A percentile compares a stretch with the other conserved stretches of the same genome.
Evolutionary conservation across 2,888 invertebrate genomes (phyloP).

Genomic region (Ligdia adustata): DNA sequence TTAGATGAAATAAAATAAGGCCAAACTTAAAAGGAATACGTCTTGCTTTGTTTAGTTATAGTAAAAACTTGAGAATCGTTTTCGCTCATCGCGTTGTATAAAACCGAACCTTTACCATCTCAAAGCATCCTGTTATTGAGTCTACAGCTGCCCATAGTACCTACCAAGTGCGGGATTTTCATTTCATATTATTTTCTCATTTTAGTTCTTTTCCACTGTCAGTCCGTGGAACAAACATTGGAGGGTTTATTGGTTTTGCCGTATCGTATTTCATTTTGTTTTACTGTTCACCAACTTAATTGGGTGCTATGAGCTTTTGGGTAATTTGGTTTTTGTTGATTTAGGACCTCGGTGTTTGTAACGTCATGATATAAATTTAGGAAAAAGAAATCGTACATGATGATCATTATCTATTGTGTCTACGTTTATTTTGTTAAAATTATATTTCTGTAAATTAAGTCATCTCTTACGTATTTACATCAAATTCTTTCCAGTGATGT

Average conservation of each 20-base stretch:
- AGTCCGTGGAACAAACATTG: constrained; percentile 14
- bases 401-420: neutral
- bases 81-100: neutral
- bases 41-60: no score
- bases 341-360: neutral
- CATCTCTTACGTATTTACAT: no score
- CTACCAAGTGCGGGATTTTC: constrained; percentile 16
- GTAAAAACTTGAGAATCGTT: no score
- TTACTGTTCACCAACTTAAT: constrained; percentile 3
- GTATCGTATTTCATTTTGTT: constrained; percentile 8
- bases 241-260: constrained; percentile 17
- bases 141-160: constrained; percentile 13
- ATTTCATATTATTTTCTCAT: constrained; percentile 24
- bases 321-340: constrained; percentile 4
- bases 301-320: neutral
- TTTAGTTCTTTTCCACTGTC: constrained; percentile 11
- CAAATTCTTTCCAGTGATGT: no score
- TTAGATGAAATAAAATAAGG: no score
- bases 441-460: no score
- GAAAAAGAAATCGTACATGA: no score
- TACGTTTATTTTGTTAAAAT: no score
- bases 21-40: no score
- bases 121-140: constrained; percentile 18
- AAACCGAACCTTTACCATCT: neutral
- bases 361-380: neutral